Evolutionary conservation across 2,888 invertebrate species (phyloP).

Genomic region (Caenorhabditis uteleia): DNA sequence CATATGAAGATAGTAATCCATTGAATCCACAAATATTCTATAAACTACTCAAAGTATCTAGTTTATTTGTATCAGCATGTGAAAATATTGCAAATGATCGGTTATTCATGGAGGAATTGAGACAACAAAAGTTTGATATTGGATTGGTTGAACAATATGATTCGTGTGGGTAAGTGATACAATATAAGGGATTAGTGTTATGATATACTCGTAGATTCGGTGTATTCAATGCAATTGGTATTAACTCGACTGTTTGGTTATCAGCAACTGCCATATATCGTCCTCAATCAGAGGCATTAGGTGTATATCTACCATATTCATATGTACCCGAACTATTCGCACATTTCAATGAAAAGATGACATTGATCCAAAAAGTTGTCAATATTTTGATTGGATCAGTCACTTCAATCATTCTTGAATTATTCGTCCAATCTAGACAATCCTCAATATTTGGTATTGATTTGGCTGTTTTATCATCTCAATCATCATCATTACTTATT

Average conservation of each 20-base stretch:
- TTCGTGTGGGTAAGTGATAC: no score
- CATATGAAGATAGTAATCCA: slow-evolving; percentile 58
- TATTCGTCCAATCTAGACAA: slow-evolving; percentile 20
- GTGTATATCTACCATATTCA: slow-evolving; percentile 59
- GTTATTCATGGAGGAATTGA: slow-evolving; percentile 30
- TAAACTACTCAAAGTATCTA: slow-evolving; percentile 56
- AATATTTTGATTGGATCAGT: slow-evolving; percentile 37
- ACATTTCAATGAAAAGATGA: slow-evolving; percentile 53
- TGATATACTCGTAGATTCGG: slow-evolving; percentile 39
- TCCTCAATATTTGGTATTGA: slow-evolving; percentile 15
- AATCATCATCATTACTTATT: slow-evolving; percentile 46
- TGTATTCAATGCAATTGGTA: slow-evolving; percentile 46
- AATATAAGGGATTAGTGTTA: no score
- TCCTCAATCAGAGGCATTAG: slow-evolving; percentile 53
- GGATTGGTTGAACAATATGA: slow-evolving; percentile 66
- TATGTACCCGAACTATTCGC: slow-evolving; percentile 67
- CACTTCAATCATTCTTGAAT: slow-evolving; percentile 16
- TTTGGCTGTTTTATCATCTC: slow-evolving; percentile 4
- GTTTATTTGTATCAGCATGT: slow-evolving; percentile 55
- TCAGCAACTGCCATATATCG: slow-evolving; percentile 60
- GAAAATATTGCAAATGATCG: slow-evolving; percentile 29
- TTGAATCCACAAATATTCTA: slow-evolving; percentile 58
- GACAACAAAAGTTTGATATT: slow-evolving; percentile 48
- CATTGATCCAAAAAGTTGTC: slow-evolving; percentile 37
- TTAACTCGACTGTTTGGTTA: slow-evolving; percentile 55